A percentile compares a stretch with the other conserved stretches of the same genome.
phyloP scores from a whole-genome alignment of 2,113 vertebrate genomes.

The Aix galericulata region DNA sequence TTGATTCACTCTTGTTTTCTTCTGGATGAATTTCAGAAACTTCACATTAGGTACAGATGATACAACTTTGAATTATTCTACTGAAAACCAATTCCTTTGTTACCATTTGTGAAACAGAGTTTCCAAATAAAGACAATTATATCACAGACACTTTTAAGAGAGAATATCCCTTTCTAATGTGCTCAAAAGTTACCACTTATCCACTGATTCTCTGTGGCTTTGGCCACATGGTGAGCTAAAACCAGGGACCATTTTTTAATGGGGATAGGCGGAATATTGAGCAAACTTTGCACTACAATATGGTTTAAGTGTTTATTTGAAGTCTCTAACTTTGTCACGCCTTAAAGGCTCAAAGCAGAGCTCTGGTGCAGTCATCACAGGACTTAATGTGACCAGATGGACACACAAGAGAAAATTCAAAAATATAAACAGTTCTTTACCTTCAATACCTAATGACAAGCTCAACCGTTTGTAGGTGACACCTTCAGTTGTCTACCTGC shows the following conservation, averaged over 20 bases:
- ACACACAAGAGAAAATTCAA: background rate
- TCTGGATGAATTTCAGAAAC: background rate
- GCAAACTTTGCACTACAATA: background rate
- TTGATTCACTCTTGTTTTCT: background rate
- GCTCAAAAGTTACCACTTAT: background rate
- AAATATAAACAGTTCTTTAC: background rate
- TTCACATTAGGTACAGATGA: background rate
- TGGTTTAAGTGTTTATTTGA: background rate
- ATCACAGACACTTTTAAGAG: background rate
- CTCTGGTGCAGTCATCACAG: background rate
- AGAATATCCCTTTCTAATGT: background rate
- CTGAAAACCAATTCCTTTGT: background rate
- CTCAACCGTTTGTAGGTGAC: background rate
- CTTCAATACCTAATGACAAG: background rate
- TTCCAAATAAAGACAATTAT: background rate
- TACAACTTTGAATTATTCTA: background rate
- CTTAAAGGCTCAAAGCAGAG: background rate
- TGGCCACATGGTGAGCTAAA: background rate
- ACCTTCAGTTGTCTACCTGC: background rate
- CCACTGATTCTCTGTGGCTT: background rate
- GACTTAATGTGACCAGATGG: background rate
- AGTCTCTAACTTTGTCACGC: background rate
- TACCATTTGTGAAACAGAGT: background rate
- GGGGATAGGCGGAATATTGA: background rate
- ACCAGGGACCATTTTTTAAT: background rate